phyloP scores from a whole-genome alignment of 1,140 invertebrate genomes.

The Lamellibrachia luymesi region DNA sequence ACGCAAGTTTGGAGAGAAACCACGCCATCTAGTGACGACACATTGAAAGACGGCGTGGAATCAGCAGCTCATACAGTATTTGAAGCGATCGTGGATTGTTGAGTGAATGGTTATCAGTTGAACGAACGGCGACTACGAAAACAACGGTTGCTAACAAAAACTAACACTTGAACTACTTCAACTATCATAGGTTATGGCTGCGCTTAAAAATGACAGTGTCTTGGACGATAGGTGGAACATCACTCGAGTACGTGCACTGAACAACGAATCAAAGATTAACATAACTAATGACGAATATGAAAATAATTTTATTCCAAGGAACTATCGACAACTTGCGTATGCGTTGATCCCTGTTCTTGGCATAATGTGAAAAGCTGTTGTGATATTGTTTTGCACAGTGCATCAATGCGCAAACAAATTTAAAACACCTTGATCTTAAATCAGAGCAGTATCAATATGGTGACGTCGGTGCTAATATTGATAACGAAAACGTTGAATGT shows the following conservation, averaged over 20 bases:
- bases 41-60: neutral
- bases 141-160: neutral
- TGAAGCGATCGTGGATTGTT: too few relatives aligned
- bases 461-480: slow-evolving; percentile 21
- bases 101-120: neutral
- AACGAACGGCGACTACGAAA: neutral
- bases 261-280: neutral
- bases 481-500: slow-evolving; percentile 14
- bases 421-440: slow-evolving; percentile 16
- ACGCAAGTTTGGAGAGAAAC: neutral
- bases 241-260: neutral
- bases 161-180: too few relatives aligned
- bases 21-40: neutral
- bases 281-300: neutral
- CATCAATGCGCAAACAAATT: slow-evolving; percentile 14
- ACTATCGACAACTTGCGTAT: neutral
- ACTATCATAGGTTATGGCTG: too few relatives aligned
- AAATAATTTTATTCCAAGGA: neutral
- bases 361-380: slow-evolving; percentile 11
- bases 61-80: too few relatives aligned
- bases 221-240: too few relatives aligned
- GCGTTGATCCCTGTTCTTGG: neutral
- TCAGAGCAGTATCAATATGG: slow-evolving; percentile 17
- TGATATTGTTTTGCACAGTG: neutral
- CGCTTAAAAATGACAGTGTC: too few relatives aligned